Conservation (phyloP, 2,888 invertebrate species). For the Agelastica alni region DNA sequence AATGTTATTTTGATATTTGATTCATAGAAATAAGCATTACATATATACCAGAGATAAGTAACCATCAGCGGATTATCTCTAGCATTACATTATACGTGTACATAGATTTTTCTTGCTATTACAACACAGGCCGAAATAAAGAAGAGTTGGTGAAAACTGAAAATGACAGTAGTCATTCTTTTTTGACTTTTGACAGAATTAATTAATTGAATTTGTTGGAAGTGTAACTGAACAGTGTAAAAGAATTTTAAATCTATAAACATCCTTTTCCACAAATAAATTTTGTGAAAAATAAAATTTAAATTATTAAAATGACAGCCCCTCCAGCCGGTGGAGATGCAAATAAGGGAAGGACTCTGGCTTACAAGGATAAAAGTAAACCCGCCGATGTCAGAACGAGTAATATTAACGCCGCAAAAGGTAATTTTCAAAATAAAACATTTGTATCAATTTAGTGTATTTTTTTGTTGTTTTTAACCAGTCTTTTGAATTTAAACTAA, state of each 20-base stretch:
- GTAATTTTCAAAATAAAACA: too few species aligned
- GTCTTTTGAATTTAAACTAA: constrained; percentile 1
- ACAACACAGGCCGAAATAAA: too few species aligned
- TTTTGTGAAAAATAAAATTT: not conserved
- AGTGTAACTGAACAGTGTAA: not conserved
- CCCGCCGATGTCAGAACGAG: constrained; percentile 91
- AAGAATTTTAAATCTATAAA: not conserved
- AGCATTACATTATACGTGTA: too few species aligned
- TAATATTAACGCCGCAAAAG: constrained; percentile 98
- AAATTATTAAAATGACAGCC: constrained; percentile 55
- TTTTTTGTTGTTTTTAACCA: too few species aligned
- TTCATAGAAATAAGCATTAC: too few species aligned
- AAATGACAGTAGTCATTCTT: not conserved
- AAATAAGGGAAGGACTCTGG: constrained; percentile 56
- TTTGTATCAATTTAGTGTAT: too few species aligned
- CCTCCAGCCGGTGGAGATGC: constrained; percentile 57
- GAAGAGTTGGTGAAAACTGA: not conserved
- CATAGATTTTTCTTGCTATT: too few species aligned
- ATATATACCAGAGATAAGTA: too few species aligned
- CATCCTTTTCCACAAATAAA: not conserved
- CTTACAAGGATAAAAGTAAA: constrained; percentile 91
- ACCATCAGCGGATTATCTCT: too few species aligned
- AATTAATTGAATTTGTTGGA: not conserved
- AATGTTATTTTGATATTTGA: too few species aligned
- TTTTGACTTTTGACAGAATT: not conserved